Percentiles rank a stretch among this genome's conserved stretches.
These are phyloP conservation scores for Blomia tropicalis DNA, from an alignment of 2,888 invertebrate species.

Conservation along the genomic window DNA sequence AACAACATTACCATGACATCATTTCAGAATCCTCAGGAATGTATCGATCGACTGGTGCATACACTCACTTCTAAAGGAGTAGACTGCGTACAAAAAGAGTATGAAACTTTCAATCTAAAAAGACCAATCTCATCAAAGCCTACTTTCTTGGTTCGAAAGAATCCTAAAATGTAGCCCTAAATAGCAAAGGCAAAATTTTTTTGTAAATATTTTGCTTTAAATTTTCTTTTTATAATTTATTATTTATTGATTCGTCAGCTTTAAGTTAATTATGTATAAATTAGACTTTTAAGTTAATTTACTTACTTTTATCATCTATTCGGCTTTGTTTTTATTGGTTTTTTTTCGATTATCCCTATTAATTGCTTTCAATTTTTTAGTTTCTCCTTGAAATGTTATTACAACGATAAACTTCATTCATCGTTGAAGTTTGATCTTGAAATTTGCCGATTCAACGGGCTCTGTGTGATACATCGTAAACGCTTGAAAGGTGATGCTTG, in stretches of 20 bases:
- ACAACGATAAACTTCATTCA: slow-evolving; percentile 13
- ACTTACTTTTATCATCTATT: too few species aligned
- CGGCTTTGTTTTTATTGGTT: too few species aligned
- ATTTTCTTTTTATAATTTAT: not conserved
- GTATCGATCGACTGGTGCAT: slow-evolving; percentile 43
- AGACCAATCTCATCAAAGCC: not conserved
- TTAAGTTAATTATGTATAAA: not conserved
- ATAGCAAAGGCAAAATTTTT: not conserved
- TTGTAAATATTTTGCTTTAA: not conserved
- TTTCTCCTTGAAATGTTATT: slow-evolving; percentile 22
- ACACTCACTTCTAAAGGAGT: slow-evolving; percentile 49
- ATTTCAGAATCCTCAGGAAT: slow-evolving; percentile 35
- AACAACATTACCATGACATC: slow-evolving; percentile 46
- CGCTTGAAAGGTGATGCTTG: slow-evolving; percentile 59
- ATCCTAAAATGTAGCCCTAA: not conserved
- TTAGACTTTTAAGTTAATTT: not conserved
- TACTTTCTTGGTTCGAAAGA: slow-evolving; percentile 7
- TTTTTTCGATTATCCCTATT: not conserved
- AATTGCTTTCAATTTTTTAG: not conserved
- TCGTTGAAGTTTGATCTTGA: slow-evolving; percentile 53
- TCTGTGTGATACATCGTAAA: slow-evolving; percentile 50
- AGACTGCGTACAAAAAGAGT: slow-evolving; percentile 50
- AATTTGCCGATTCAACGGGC: slow-evolving; percentile 38
- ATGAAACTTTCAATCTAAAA: slow-evolving; percentile 32
- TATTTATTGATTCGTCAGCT: not conserved